Evolutionary conservation across 1,140 invertebrate species (phyloP).

Genomic region (Parasteatoda tepidariorum): DNA sequence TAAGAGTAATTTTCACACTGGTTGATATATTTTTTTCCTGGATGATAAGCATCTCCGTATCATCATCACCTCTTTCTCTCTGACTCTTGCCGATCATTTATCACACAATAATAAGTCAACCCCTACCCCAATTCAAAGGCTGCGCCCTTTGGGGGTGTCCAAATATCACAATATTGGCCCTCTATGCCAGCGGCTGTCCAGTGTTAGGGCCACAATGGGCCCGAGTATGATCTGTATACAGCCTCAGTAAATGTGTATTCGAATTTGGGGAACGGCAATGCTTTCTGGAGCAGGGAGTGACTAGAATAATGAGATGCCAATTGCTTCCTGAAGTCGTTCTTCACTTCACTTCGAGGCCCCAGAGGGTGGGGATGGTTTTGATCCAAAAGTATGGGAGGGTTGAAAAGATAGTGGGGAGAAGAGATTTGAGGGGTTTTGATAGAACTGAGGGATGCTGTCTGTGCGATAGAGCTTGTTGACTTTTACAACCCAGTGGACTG

Average conservation of each 20-base stretch:
- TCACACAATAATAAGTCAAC: slow-evolving; percentile 18
- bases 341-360: slow-evolving; percentile 34
- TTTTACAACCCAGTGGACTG: slow-evolving; percentile 25
- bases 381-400: too few relatives aligned
- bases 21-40: not conserved
- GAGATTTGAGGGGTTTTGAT: not conserved
- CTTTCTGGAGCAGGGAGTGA: not conserved
- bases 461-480: slow-evolving; percentile 33
- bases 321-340: slow-evolving; percentile 47
- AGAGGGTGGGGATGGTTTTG: slow-evolving; percentile 19
- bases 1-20: not conserved
- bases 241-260: not conserved
- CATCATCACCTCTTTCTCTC: not conserved
- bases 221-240: not conserved
- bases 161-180: slow-evolving; percentile 36
- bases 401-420: not conserved
- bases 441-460: not conserved
- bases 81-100: not conserved
- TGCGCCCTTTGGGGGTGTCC: not conserved
- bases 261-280: not conserved
- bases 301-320: slow-evolving; percentile 51
- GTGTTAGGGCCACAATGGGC: not conserved
- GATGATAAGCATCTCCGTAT: not conserved
- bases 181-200: not conserved
- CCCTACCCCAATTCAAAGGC: not conserved